Evolutionary conservation across 2,888 invertebrate genomes (phyloP).

Genomic region (Cheilosia soror): DNA sequence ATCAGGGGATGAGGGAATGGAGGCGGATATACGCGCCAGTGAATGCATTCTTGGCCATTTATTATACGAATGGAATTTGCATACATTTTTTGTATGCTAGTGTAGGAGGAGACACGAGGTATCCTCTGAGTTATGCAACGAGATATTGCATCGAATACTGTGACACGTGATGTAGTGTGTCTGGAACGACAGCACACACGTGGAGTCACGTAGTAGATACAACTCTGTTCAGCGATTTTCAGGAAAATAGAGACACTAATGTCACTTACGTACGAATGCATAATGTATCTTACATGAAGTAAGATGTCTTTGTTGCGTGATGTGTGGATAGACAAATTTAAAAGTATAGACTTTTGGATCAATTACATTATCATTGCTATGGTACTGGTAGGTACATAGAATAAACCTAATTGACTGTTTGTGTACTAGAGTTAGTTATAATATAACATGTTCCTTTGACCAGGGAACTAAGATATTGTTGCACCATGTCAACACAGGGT

Average conservation of each 20-base stretch:
- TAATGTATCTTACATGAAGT: too few species aligned
- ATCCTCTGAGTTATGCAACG: conserved; percentile 1
- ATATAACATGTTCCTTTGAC: too few species aligned
- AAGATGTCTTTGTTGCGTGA: too few species aligned
- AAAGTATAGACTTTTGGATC: too few species aligned
- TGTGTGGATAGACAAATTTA: too few species aligned
- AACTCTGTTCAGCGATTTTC: neutral
- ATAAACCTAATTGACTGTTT: too few species aligned
- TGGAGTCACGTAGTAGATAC: neutral
- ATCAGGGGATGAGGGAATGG: neutral
- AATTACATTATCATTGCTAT: too few species aligned
- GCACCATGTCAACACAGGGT: too few species aligned
- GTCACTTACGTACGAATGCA: too few species aligned
- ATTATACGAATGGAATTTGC: conserved; percentile 64
- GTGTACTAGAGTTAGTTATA: too few species aligned
- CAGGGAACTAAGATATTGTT: too few species aligned
- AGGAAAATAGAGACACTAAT: neutral
- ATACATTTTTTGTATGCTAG: conserved; percentile 33
- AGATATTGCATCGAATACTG: neutral
- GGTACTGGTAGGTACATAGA: too few species aligned
- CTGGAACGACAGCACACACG: neutral
- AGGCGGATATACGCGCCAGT: conserved; percentile 43
- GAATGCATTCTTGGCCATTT: conserved; percentile 70
- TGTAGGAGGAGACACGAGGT: conserved; percentile 4
- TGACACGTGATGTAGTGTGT: conserved; percentile 20